A percentile compares a stretch with the other conserved stretches of the same genome.
Conservation (phyloP, 2,113 vertebrate species). For the Fulmarus glacialis region DNA sequence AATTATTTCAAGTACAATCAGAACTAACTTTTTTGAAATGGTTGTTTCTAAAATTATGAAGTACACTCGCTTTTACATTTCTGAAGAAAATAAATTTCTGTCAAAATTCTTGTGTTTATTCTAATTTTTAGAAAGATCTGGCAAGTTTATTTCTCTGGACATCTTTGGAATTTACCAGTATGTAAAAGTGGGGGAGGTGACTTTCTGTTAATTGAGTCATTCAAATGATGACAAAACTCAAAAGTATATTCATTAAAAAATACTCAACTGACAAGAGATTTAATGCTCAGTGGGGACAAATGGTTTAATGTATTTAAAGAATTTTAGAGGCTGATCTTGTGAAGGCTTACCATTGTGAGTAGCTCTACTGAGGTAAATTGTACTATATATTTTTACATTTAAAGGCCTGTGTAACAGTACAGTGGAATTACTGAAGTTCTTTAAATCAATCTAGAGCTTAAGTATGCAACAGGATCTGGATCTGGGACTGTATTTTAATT, state of each 20-base stretch:
- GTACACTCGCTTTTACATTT: fast-evolving
- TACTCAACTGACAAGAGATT: constrained; percentile 36
- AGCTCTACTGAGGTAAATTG: background rate
- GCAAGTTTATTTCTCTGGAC: background rate
- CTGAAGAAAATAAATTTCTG: background rate
- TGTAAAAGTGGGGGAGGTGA: background rate
- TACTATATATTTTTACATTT: background rate
- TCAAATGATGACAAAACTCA: constrained; percentile 32
- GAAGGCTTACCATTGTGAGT: background rate
- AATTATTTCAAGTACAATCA: background rate
- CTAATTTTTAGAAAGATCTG: background rate
- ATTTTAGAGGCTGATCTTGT: constrained; percentile 15
- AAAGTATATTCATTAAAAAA: constrained; percentile 57
- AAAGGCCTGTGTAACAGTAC: background rate
- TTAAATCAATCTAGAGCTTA: background rate
- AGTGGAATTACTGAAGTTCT: background rate
- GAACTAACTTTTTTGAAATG: background rate
- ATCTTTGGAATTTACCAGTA: background rate
- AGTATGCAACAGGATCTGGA: background rate
- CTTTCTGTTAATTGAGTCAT: constrained; percentile 34
- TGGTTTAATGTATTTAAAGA: constrained; percentile 46
- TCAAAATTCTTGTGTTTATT: background rate
- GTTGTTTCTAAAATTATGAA: background rate
- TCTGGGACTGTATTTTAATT: background rate
- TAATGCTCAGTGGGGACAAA: constrained; percentile 27